Evolutionary conservation across 2,888 invertebrate species (phyloP), one percentile per base, ranked within the genome.

Genomic region (Cryptus viduatorius): DNA sequence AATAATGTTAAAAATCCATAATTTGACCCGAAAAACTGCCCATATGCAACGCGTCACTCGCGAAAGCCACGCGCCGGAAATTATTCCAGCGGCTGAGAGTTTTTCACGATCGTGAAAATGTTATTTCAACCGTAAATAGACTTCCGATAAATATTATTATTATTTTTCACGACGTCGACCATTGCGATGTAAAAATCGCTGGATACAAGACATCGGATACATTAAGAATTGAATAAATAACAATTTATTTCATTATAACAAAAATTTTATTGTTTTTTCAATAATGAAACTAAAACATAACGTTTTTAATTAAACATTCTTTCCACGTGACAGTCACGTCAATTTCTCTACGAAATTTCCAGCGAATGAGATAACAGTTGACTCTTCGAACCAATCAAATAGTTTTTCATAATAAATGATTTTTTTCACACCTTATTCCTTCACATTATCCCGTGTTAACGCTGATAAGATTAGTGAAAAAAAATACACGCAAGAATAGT

Each of bases 401-500:
- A 29, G 24, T 24, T 59, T 29, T 29, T 3, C 24, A 29, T 3
- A 59, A 29, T 12, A 29, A 24, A 5, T 59, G 10, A 59, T 24
- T 59, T 48, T 59, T 24, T 29, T 29, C 59, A 14, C 29, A 29
- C 59, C 12, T 16, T n/a, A 37, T 19, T 37, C 46, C 31, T 42
- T 31, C 3, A 8, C 10, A 42, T 44, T 29, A 3, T 16, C 67
- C 29, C 67, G 44, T 37, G 19, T 59, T 68, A 16, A 24, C 5
- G 14, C 16, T 4, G 68, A 78, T 78, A 68, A 78, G 37, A 78
- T 69, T 29, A 24, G 8, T 14, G 29, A 29, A 24, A 10, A 10
- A 29, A 24, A 14, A 59, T 2, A 46, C 31, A 10, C 24, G 24
- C 1, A 19, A 19, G 42, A 59, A 68, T 19, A 24, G 44, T 31